Percentiles rank a stretch among this genome's conserved stretches.
phyloP scores from a whole-genome alignment of 1,140 invertebrate species.

The Anastrepha obliqua region DNA sequence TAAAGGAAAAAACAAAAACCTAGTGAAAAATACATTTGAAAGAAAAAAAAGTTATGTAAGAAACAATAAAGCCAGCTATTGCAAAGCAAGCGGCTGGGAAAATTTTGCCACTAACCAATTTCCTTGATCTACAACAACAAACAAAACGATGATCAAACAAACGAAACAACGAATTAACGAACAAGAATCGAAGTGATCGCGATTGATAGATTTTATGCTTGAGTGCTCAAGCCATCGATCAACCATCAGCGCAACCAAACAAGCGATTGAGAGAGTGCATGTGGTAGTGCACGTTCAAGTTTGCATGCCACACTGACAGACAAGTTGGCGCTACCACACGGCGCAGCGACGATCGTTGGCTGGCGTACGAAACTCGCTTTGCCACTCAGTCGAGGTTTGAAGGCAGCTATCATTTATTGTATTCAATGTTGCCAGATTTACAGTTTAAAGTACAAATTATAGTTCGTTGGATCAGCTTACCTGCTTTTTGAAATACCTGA shows the following conservation, averaged over 20 bases:
- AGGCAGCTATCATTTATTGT: not conserved
- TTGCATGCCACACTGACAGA: slow-evolving; percentile 19
- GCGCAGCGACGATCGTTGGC: not conserved
- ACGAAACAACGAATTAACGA: not conserved
- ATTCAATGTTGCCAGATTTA: too few species aligned
- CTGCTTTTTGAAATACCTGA: too few species aligned
- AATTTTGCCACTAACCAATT: slow-evolving; percentile 9
- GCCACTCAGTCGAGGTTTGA: not conserved
- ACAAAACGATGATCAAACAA: not conserved
- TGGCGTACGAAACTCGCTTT: not conserved
- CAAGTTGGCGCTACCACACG: slow-evolving; percentile 42
- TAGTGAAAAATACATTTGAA: not conserved
- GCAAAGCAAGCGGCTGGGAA: not conserved
- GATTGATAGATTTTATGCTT: not conserved
- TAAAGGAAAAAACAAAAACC: not conserved
- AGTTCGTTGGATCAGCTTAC: too few species aligned
- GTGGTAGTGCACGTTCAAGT: not conserved
- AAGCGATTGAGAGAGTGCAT: not conserved
- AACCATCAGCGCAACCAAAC: not conserved
- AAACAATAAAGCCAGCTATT: not conserved
- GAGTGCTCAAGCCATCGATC: not conserved
- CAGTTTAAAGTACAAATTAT: too few species aligned
- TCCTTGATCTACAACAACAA: not conserved
- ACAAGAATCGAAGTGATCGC: not conserved
- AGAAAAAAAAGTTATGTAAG: slow-evolving; percentile 10